phyloP scores from a whole-genome alignment of 2,888 invertebrate species.

The Epiblema foenella region DNA sequence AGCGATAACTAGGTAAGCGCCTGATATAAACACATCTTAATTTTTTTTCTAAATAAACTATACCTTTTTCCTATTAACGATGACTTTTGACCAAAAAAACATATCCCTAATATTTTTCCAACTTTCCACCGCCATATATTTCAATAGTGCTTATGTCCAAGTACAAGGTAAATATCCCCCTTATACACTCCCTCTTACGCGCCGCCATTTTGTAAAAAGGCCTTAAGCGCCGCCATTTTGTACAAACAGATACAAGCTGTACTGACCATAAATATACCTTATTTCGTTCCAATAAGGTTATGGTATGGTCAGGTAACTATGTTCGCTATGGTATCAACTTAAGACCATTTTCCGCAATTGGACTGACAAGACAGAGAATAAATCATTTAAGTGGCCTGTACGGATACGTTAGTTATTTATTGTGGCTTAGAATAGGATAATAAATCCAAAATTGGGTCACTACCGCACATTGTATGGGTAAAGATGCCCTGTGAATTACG shows the following conservation, averaged over 20 bases:
- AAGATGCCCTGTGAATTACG: constrained; percentile 9
- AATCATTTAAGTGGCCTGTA: constrained; percentile 41
- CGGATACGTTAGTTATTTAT: constrained; percentile 40
- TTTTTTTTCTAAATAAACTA: no score
- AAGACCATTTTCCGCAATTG: background rate
- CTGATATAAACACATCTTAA: no score
- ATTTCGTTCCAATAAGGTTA: background rate
- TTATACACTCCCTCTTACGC: constrained; percentile 28
- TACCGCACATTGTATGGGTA: constrained; percentile 6
- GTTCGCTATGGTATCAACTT: background rate
- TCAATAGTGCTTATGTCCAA: constrained; percentile 19
- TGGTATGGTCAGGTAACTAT: background rate
- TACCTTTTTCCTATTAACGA: no score
- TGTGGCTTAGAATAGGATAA: constrained; percentile 35
- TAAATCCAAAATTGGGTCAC: constrained; percentile 41
- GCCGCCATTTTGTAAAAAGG: background rate
- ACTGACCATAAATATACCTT: background rate
- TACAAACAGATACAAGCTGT: background rate
- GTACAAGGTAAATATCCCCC: constrained; percentile 25
- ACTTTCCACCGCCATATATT: constrained; percentile 26
- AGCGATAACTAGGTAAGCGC: no score
- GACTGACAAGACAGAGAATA: constrained; percentile 23
- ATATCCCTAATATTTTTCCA: constrained; percentile 16
- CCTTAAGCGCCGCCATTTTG: background rate
- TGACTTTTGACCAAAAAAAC: background rate